Evolutionary conservation across 2,113 vertebrate species (phyloP).

Genomic region (Sylvietta virens): DNA sequence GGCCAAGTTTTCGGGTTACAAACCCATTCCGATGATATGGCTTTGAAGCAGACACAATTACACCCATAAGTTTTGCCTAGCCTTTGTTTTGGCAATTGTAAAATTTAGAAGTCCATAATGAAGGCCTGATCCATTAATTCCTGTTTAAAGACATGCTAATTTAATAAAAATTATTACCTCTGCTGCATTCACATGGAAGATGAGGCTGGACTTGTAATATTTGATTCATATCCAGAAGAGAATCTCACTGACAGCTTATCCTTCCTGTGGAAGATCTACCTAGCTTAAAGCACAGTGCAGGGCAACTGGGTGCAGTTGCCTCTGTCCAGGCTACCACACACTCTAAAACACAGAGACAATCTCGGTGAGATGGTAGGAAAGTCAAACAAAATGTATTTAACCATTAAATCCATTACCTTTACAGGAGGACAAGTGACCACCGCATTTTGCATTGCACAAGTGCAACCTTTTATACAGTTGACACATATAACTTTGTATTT

Average conservation of each 20-base stretch:
- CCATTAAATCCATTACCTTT: not conserved
- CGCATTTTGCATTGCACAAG: fast-evolving
- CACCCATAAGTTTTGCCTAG: fast-evolving
- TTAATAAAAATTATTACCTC: not conserved
- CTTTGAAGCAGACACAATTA: not conserved
- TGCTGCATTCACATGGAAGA: not conserved
- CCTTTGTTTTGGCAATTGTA: not conserved
- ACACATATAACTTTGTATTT: not conserved
- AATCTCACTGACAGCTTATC: not conserved
- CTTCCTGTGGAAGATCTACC: not conserved
- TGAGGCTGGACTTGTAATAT: not conserved
- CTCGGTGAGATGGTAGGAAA: not conserved
- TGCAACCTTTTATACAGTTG: not conserved
- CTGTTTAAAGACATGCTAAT: not conserved
- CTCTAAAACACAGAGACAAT: too few species aligned
- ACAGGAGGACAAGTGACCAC: fast-evolving
- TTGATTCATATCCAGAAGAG: not conserved
- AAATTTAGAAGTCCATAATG: not conserved
- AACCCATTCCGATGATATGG: not conserved
- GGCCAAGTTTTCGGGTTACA: not conserved
- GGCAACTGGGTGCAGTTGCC: not conserved
- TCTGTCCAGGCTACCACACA: not conserved
- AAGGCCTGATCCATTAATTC: not conserved
- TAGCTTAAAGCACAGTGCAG: not conserved
- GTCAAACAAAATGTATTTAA: not conserved